phyloP scores from a whole-genome alignment of 2,797 vertebrate species.

The Erethizon dorsatum region DNA sequence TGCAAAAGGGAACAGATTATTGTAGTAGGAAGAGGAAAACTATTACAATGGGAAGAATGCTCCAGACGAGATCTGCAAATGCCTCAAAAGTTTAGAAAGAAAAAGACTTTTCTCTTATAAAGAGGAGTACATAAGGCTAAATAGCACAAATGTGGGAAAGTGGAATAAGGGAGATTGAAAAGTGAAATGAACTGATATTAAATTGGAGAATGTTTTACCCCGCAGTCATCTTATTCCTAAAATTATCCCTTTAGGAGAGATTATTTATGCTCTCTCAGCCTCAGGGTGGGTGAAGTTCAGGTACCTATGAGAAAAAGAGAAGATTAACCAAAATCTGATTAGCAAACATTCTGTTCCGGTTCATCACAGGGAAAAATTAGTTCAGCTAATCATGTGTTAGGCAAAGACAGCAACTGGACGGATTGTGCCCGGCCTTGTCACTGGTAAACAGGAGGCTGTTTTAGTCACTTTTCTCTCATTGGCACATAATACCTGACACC shows the following conservation, averaged over 20 bases:
- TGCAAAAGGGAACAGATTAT: neutral
- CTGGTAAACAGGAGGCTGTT: neutral
- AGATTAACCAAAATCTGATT: neutral
- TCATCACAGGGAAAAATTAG: neutral
- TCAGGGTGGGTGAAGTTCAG: neutral
- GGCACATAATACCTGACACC: neutral
- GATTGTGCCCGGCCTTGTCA: neutral
- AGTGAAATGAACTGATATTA: neutral
- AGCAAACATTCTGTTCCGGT: neutral
- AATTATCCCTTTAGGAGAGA: too few species aligned
- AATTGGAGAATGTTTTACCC: neutral
- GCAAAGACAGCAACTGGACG: neutral
- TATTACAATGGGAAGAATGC: neutral
- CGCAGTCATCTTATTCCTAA: neutral
- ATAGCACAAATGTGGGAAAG: neutral
- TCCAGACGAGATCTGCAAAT: neutral
- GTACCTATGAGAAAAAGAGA: neutral
- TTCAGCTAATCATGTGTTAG: neutral
- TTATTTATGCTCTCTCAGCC: neutral
- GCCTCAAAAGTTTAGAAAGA: neutral
- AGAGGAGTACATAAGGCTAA: neutral
- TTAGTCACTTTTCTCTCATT: neutral
- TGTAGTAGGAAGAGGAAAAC: neutral
- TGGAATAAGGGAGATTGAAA: too few species aligned
- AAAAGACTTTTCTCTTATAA: neutral